These are phyloP conservation scores for Erpetoichthys calabaricus DNA, from an alignment of 2,797 vertebrate species.

Conservation along the genomic window DNA sequence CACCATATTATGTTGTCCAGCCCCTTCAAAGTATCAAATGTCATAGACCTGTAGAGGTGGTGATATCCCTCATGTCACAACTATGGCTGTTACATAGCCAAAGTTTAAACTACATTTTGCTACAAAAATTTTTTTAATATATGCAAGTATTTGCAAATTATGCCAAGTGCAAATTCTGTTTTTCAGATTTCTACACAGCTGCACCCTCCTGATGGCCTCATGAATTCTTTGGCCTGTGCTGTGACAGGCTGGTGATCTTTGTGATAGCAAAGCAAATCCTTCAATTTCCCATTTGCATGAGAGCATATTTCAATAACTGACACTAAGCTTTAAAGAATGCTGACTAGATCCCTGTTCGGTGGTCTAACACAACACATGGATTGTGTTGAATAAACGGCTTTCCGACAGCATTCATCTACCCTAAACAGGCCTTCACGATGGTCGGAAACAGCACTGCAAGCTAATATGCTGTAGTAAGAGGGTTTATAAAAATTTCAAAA, in stretches of 20 bases:
- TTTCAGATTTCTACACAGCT: too few species aligned
- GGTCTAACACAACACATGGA: constrained; percentile 12
- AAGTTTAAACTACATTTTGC: too few species aligned
- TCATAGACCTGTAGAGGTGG: too few species aligned
- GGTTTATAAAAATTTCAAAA: too few species aligned
- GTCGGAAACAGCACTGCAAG: background rate
- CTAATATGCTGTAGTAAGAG: background rate
- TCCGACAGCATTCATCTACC: constrained; percentile 9
- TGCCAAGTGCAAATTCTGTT: too few species aligned
- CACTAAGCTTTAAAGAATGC: constrained; percentile 13
- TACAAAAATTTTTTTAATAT: too few species aligned
- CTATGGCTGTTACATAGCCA: too few species aligned
- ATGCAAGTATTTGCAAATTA: too few species aligned
- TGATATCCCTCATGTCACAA: too few species aligned
- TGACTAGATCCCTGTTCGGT: constrained; percentile 8
- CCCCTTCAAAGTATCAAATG: too few species aligned
- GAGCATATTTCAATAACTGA: constrained; percentile 12
- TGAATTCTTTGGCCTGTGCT: background rate
- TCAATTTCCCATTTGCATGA: constrained; percentile 13
- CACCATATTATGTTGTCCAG: too few species aligned
- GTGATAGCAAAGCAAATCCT: constrained; percentile 3
- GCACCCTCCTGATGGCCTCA: too few species aligned
- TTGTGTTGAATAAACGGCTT: constrained; percentile 14
- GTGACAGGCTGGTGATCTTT: background rate
- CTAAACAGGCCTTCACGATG: constrained; percentile 10